Conservation (phyloP, 2,888 invertebrate genomes). For the Hyposoter dolosus region DNA sequence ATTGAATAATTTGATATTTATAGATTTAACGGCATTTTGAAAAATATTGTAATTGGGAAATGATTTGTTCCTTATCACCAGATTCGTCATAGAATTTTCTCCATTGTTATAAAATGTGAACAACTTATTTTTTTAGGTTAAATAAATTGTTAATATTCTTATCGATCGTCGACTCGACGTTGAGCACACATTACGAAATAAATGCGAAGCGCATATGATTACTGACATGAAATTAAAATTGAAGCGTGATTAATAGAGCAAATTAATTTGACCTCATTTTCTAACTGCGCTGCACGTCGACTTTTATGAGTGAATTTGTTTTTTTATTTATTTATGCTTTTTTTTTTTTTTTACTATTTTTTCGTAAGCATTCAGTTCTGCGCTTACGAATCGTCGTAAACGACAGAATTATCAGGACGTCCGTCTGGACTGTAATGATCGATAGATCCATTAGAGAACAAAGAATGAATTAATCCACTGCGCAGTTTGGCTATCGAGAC, state of each 20-base stretch:
- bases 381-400: constrained; percentile 50
- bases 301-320: constrained; percentile 79
- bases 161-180: constrained; percentile 64
- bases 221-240: constrained; percentile 22
- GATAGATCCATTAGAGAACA: constrained; percentile 57
- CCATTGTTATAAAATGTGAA: not conserved
- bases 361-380: constrained; percentile 19
- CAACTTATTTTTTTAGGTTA: not conserved
- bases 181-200: constrained; percentile 58
- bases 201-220: constrained; percentile 35
- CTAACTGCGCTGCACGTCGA: constrained; percentile 74
- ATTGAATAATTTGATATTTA: not conserved
- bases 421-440: constrained; percentile 27
- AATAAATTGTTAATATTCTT: constrained; percentile 35
- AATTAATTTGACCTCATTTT: constrained; percentile 66
- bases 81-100: not conserved
- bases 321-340: constrained; percentile 76
- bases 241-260: constrained; percentile 50
- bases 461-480: constrained; percentile 52
- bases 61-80: not conserved
- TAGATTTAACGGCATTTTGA: not conserved
- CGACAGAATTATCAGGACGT: constrained; percentile 45
- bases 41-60: not conserved
- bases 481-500: constrained; percentile 58
- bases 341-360: constrained; percentile 2